Evolutionary conservation across 2,888 invertebrate species (phyloP).

Genomic region (Agapostemon virescens): DNA sequence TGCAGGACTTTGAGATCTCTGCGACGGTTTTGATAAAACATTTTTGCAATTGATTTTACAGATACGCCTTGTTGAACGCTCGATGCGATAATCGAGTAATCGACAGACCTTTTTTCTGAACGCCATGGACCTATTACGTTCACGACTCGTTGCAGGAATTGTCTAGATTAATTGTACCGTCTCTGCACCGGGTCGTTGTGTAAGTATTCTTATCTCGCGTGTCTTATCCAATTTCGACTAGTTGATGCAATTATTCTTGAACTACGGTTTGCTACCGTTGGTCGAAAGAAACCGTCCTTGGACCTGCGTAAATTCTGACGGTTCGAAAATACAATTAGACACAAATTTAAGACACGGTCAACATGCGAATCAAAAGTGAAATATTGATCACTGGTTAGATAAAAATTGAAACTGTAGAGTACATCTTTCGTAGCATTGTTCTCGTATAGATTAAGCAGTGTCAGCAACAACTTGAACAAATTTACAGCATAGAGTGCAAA

Average conservation of each 20-base stretch:
- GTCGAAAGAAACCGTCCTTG: neutral
- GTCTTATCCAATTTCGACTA: neutral
- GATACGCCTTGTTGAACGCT: conserved; percentile 1
- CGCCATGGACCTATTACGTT: neutral
- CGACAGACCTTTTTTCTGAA: conserved; percentile 1
- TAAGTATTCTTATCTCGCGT: neutral
- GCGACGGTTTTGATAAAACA: neutral
- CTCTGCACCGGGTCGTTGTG: neutral
- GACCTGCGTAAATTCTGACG: neutral
- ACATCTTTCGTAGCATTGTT: too few species aligned
- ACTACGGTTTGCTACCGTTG: neutral
- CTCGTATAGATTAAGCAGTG: too few species aligned
- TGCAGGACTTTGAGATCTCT: neutral
- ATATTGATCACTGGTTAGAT: neutral
- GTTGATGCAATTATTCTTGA: neutral
- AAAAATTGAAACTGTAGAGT: too few species aligned
- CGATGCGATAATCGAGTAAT: conserved; percentile 22
- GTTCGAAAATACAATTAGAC: neutral
- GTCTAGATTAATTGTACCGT: conserved; percentile 11
- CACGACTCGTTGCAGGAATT: conserved; percentile 20
- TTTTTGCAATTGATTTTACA: neutral
- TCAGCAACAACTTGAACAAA: too few species aligned
- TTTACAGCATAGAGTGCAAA: neutral
- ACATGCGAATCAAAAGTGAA: too few species aligned
- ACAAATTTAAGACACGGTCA: too few species aligned